Evolutionary conservation across 2,797 vertebrate genomes (phyloP).

Genomic region (Graptemys geographica): DNA sequence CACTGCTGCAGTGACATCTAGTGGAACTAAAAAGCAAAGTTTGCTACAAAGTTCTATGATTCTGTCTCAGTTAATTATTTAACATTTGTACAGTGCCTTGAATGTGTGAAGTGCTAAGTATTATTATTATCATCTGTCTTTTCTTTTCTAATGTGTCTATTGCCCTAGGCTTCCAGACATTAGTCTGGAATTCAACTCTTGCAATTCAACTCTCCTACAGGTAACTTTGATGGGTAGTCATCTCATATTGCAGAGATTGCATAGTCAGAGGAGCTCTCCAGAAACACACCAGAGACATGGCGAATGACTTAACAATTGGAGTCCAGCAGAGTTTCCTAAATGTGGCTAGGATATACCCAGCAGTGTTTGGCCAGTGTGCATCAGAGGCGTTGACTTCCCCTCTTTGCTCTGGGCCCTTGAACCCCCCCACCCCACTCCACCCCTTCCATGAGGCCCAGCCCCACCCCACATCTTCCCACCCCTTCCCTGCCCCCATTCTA

Average conservation of each 20-base stretch:
- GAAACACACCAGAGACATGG: neutral
- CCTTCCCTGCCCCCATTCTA: too few relatives aligned
- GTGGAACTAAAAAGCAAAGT: constrained; percentile 33
- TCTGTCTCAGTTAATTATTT: neutral
- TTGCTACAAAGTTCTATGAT: neutral
- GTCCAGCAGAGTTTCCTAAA: neutral
- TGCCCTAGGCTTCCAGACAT: neutral
- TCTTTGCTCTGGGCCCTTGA: too few relatives aligned
- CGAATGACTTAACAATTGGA: neutral
- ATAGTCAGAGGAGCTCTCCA: neutral
- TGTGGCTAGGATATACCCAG: neutral
- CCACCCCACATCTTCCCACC: too few relatives aligned
- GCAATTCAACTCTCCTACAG: neutral
- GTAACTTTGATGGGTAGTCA: neutral
- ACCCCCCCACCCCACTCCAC: too few relatives aligned
- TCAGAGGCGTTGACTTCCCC: too few relatives aligned
- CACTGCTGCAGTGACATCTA: constrained; percentile 58
- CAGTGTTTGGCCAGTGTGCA: neutral
- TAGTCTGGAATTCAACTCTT: neutral
- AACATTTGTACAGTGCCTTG: neutral
- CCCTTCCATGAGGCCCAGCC: too few relatives aligned
- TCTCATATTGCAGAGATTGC: neutral
- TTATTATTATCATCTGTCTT: neutral
- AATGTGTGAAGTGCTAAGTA: neutral
- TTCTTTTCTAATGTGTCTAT: neutral